phyloP scores from a whole-genome alignment of 2,113 vertebrate genomes.

The Cyphomyrus plagiostoma region DNA sequence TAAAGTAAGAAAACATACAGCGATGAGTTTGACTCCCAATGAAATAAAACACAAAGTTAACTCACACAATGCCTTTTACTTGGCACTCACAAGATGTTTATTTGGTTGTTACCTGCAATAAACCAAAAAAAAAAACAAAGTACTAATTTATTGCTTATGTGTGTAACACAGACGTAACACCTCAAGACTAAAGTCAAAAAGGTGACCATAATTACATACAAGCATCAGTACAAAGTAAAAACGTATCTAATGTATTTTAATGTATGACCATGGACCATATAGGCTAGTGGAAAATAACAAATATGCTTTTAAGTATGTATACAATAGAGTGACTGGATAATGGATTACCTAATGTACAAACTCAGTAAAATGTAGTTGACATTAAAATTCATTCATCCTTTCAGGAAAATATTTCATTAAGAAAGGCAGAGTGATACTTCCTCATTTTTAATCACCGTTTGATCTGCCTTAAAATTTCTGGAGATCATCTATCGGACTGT shows the following conservation, averaged over 20 bases:
- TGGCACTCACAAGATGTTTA: background rate
- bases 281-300: background rate
- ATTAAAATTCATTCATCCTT: background rate
- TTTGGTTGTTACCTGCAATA: background rate
- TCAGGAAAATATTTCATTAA: background rate
- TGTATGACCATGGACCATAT: background rate
- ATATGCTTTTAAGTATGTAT: background rate
- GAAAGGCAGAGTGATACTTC: background rate
- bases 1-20: background rate
- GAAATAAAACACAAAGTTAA: background rate
- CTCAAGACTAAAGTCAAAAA: background rate
- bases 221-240: background rate
- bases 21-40: background rate
- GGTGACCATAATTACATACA: background rate
- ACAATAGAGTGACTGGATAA: background rate
- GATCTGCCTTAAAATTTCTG: background rate
- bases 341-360: background rate
- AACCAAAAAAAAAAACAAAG: background rate
- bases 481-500: background rate
- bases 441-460: background rate
- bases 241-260: background rate
- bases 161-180: background rate
- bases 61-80: background rate
- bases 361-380: background rate
- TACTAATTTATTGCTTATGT: background rate